Base-by-base conservation (phyloP, 2,888 invertebrate genomes). In the Hemistola chrysoprasaria region DNA sequence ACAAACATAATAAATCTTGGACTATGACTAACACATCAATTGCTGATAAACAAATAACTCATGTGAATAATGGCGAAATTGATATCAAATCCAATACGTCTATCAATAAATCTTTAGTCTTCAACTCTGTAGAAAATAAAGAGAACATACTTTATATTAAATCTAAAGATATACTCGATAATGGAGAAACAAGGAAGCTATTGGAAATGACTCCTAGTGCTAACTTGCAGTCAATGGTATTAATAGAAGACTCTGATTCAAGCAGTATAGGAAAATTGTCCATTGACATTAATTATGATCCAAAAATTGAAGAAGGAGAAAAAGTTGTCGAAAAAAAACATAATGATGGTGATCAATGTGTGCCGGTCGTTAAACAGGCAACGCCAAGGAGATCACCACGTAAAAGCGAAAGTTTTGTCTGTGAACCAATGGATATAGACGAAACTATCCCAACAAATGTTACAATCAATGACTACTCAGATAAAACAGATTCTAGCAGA, bases 361-460 rank as follows among this genome's bases (percentile, higher is more conserved):
- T 83, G 1, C 85, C 85, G 22, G 70, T 76, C 34, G 59, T 82
- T 33, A 53, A 66, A 28, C 65, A 73, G 44, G 10, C 53, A 8
- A 37, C 54, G 27, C 47, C 40, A 33, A 47, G 53, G 8, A 22
- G 61, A 38, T 41, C 44, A 6, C 32, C 40, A 7, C 36, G 48
- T 27, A 54, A 23, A n/a, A 38, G 48, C 28, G 54, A 23, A 41
- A 65, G 73, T 54, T 53, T 69, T 16, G 70, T 66, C 42, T 77
- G 71, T 53, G 87, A 88, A 62, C 85, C 87, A 11, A 88, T 88
- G 87, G 88, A 88, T 62, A 65, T 88, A 57, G 88, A 88, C 63
- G 83, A 79, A 66, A 79, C 83, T 6, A 68, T 88, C 37, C 78
- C 81, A 28, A 71, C 65, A 45, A 75, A 70, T 62, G 37, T 72